Base-by-base conservation (phyloP, 2,888 invertebrate genomes). In the Dicyrtomina minuta region DNA sequence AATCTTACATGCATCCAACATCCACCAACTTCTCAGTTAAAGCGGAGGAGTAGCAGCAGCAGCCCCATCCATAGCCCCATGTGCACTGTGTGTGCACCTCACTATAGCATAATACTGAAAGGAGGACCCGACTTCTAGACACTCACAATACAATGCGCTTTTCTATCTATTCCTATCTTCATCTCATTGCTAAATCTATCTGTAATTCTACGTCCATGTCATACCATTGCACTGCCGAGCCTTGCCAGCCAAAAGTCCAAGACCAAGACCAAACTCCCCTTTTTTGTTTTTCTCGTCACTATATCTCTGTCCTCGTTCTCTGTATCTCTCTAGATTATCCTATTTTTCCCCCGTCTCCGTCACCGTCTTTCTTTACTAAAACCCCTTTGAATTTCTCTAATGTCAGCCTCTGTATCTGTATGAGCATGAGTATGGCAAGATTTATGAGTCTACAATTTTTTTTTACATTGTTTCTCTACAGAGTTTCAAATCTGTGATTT, bases 1-100 rank as follows among this genome's bases (percentile, higher is more conserved):
- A 75, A 75, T 75, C 73, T 75, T 75, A 73, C 73, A 73, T 73
- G 72, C 61, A 67, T 58, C 51, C 58, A 60, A 68, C 59, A 60
- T 66, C 59, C 60, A 56, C 46, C 66, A n/a, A n/a, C n/a, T n/a
- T n/a, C n/a, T n/a, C n/a, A n/a, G n/a, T n/a, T n/a, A n/a, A n/a
- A n/a, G n/a, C n/a, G n/a, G n/a, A n/a, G n/a, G n/a, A n/a, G n/a
- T n/a, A n/a, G n/a, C n/a, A n/a, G n/a, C n/a, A n/a, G n/a, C n/a
- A n/a, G n/a, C n/a, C n/a, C n/a, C n/a, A n/a, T n/a, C n/a, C n/a
- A n/a, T n/a, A n/a, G n/a, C 51, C 55, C 58, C 53, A 51, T 64
- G 39, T 64, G 64, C 64, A 64, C 51, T 55, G 49, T 44, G 39
- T 64, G 39, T 64, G 64, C 64, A 64, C 64, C 70, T 62, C 55